Conservation (phyloP, 1,140 invertebrate species). For the Polypedilum vanderplanki region DNA sequence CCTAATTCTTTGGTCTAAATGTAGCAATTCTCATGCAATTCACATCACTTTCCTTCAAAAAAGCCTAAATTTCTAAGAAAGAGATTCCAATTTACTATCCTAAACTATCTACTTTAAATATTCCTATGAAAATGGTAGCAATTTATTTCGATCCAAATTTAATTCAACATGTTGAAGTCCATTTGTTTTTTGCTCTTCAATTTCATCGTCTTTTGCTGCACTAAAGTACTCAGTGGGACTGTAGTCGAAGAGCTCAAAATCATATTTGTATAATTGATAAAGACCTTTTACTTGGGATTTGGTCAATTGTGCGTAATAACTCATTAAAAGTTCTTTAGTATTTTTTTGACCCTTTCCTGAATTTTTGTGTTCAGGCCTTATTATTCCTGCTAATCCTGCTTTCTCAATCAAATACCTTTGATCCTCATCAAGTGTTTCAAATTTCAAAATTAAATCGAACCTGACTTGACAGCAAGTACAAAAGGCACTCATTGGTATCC, state of each 20-base stretch:
- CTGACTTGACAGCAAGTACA: conserved; percentile 84
- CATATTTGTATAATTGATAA: conserved; percentile 65
- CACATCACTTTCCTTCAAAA: background rate
- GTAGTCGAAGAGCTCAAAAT: conserved; percentile 80
- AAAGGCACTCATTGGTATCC: conserved; percentile 76
- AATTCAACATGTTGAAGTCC: background rate
- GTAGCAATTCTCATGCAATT: background rate
- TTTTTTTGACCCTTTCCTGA: conserved; percentile 59
- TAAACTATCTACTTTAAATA: conserved; percentile 20
- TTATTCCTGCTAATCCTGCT: conserved; percentile 63
- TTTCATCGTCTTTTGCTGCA: conserved; percentile 50
- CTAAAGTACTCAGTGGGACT: conserved; percentile 64
- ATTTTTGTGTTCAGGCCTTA: conserved; percentile 75
- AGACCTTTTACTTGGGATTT: conserved; percentile 66
- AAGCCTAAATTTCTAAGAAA: background rate
- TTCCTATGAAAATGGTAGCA: conserved; percentile 19
- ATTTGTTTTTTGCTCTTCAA: conserved; percentile 33
- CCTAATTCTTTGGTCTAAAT: background rate
- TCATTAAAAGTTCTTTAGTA: conserved; percentile 60
- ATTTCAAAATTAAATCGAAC: conserved; percentile 82
- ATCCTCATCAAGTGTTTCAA: conserved; percentile 80
- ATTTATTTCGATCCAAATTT: conserved; percentile 2
- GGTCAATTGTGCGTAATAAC: conserved; percentile 68
- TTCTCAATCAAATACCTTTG: conserved; percentile 73
- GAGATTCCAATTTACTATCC: background rate